These are phyloP conservation scores for Tinea pellionella DNA, from an alignment of 2,888 invertebrate genomes.

Conservation along the genomic window DNA sequence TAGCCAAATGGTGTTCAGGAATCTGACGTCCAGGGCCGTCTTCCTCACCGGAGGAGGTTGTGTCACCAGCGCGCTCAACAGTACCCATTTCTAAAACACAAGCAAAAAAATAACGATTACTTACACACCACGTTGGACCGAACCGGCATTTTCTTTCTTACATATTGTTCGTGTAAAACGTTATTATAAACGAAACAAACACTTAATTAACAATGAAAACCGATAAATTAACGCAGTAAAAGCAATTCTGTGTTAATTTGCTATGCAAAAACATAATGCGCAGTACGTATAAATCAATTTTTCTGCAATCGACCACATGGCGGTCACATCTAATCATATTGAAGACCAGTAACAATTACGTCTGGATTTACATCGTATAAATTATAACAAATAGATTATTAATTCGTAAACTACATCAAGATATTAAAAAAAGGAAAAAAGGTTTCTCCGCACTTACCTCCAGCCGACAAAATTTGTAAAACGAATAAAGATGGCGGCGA, in stretches of 20 bases:
- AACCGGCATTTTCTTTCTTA: background rate
- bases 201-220: background rate
- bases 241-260: background rate
- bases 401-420: conserved; percentile 29
- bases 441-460: conserved; percentile 45
- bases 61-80: conserved; percentile 74
- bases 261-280: conserved; percentile 51
- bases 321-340: conserved; percentile 17
- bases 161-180: background rate
- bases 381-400: conserved; percentile 21
- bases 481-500: conserved; percentile 63
- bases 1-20: background rate
- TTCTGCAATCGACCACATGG: conserved; percentile 58
- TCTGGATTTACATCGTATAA: background rate
- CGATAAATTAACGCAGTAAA: background rate
- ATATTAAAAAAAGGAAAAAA: background rate
- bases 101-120: conserved; percentile 18
- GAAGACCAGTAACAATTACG: background rate
- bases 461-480: conserved; percentile 49
- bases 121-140: conserved; percentile 14
- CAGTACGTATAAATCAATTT: conserved; percentile 41
- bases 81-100: conserved; percentile 71
- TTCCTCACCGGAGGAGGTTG: conserved; percentile 75
- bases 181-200: background rate
- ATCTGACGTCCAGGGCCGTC: conserved; percentile 69